Evolutionary conservation across 2,113 vertebrate species (phyloP).

Genomic region (Trichechus manatus): DNA sequence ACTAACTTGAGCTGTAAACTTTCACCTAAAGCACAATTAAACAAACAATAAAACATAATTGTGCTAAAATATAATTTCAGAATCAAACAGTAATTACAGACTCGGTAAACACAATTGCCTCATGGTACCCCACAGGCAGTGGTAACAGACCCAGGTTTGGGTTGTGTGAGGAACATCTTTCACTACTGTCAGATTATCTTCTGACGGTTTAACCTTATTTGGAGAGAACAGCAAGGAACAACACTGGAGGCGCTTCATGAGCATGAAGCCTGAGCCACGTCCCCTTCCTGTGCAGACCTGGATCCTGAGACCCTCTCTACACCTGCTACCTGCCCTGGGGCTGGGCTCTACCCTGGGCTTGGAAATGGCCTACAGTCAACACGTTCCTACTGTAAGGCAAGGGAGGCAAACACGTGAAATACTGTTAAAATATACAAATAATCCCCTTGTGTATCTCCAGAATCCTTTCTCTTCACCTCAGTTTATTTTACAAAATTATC

Average conservation of each 20-base stretch:
- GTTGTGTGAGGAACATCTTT: neutral
- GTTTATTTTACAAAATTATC: neutral
- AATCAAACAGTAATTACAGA: neutral
- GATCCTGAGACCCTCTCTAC: neutral
- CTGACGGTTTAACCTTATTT: neutral
- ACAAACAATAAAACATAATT: neutral
- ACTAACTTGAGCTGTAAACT: too few relatives aligned
- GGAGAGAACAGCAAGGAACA: neutral
- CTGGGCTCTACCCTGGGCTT: neutral
- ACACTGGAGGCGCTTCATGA: neutral
- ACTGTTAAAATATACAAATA: neutral
- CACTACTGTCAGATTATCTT: too few relatives aligned
- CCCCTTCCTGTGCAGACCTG: neutral
- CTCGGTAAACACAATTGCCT: neutral
- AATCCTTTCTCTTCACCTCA: neutral
- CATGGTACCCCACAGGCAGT: accelerated
- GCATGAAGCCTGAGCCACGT: neutral
- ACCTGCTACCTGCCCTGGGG: neutral
- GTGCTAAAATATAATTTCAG: neutral
- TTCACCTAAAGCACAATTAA: too few relatives aligned
- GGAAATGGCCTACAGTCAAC: slow-evolving; percentile 1
- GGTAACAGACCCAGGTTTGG: neutral
- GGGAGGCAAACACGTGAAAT: neutral
- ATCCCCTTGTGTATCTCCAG: neutral
- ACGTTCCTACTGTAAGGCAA: neutral